These are phyloP conservation scores for Celastrina argiolus DNA, from an alignment of 2,888 invertebrate genomes.

Conservation along the genomic window DNA sequence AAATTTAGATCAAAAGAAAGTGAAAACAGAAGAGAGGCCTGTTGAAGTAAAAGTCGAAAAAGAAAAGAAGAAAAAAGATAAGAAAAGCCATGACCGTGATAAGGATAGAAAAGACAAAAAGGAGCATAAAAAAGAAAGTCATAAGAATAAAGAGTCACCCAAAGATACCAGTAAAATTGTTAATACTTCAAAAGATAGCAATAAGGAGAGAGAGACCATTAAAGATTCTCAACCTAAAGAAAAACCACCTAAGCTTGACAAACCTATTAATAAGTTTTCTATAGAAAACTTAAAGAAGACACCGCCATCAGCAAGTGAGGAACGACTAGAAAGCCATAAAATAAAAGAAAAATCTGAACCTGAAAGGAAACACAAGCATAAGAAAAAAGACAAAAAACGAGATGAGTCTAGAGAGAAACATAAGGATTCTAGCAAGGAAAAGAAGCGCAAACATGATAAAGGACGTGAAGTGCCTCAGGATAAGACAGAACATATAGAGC, in stretches of 20 bases:
- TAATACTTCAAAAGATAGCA: conserved; percentile 52
- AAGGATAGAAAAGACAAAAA: conserved; percentile 79
- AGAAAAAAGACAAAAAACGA: conserved; percentile 82
- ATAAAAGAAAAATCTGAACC: conserved; percentile 72
- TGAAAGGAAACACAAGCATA: conserved; percentile 79
- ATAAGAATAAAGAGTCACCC: conserved; percentile 65
- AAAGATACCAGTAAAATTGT: conserved; percentile 53
- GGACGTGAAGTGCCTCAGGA: conserved; percentile 66
- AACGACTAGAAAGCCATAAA: conserved; percentile 57
- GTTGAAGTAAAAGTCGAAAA: conserved; percentile 75
- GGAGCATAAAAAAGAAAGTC: conserved; percentile 78
- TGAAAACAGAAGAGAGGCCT: conserved; percentile 70
- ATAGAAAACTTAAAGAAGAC: conserved; percentile 71
- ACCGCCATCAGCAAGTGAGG: conserved; percentile 60
- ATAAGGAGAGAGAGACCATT: conserved; percentile 55
- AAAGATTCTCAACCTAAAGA: conserved; percentile 61
- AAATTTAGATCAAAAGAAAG: conserved; percentile 53
- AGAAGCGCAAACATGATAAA: conserved; percentile 77
- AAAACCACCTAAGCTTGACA: conserved; percentile 59
- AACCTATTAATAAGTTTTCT: conserved; percentile 65
- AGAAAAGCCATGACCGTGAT: conserved; percentile 80
- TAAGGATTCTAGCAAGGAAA: conserved; percentile 73
- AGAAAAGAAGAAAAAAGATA: conserved; percentile 80
- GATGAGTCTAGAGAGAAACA: conserved; percentile 81
- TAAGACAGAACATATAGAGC: conserved; percentile 69